These are phyloP conservation scores for Phaetusa simplex DNA, from an alignment of 2,113 vertebrate genomes.

Conservation along the genomic window DNA sequence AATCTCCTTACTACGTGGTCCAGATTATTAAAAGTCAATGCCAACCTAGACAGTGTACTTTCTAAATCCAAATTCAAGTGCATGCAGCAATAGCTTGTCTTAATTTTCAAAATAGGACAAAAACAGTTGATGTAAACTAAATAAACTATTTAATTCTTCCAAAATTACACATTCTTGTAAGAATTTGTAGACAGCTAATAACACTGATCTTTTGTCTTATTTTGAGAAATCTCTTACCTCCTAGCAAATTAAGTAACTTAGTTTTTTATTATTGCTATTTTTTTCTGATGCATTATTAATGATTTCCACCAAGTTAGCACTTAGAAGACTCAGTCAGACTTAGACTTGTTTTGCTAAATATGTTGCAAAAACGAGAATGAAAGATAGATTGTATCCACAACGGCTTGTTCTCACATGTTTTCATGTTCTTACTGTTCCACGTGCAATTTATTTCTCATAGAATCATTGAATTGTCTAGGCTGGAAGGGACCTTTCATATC, in stretches of 20 bases:
- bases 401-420: neutral
- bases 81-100: neutral
- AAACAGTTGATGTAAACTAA: neutral
- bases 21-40: neutral
- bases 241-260: neutral
- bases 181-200: accelerated
- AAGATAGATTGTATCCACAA: neutral
- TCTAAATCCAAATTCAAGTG: neutral
- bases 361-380: neutral
- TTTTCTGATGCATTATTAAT: neutral
- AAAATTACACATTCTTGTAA: neutral
- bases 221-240: neutral
- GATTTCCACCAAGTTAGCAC: neutral
- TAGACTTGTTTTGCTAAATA: neutral
- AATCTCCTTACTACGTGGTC: neutral
- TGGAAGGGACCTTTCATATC: too few species aligned
- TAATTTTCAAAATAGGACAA: neutral
- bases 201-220: neutral
- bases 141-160: neutral
- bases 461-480: too few species aligned
- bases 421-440: neutral
- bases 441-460: neutral
- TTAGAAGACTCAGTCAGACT: neutral
- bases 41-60: neutral
- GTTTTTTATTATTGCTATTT: neutral